Base-by-base conservation (phyloP, 2,888 invertebrate species). In the Drosophila anomalipes region DNA sequence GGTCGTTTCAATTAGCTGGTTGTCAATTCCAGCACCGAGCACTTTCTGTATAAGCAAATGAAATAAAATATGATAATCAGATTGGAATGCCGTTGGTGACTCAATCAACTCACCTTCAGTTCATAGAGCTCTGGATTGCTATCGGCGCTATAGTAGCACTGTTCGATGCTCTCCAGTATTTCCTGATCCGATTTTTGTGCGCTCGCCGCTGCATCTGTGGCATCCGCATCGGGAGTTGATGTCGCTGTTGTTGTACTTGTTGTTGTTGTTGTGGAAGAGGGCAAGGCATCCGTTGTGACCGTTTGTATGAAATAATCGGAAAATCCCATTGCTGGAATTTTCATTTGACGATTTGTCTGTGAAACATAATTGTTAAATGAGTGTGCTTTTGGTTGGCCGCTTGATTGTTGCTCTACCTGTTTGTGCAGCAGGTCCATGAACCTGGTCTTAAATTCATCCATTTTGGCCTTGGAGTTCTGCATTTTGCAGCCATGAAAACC, bases 251-350 rank as follows among this genome's bases (percentile, higher is more conserved):
- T 61, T 9, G 66, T 33, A 19, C 49, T 33, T 30, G 64, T 39
- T 35, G 72, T 35, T 19, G 59, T 60, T 19, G 65, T 47, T 16
- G 71, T 66, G 52, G 80, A 65, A 37, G 63, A n/a, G 37, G 82
- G 58, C 65, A 86, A 81, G 32, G 91, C 86, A 47, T 91, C 90
- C 41, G 87, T 81, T 54, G 92, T 91, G n/a, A 93, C 92, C 74
- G 91, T 92, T 82, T 94, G 93, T 70, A 93, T 92, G 73, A 93
- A 93, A 70, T 93, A 93, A 78, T 93, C 93, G 28, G 93, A 93
- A 86, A 93, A 94, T 33, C 94, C 94, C 94, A 94, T 94, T 30
- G 93, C 91, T 80, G 94, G 94, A 68, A 94, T 93, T 92, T 93
- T 93, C 74, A 93, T 81, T 84, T 93, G 92, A 33, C 93, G 91